Evolutionary conservation across 2,113 vertebrate species (phyloP), one percentile per base, ranked within the genome.

Genomic region (Chrysemys picta): DNA sequence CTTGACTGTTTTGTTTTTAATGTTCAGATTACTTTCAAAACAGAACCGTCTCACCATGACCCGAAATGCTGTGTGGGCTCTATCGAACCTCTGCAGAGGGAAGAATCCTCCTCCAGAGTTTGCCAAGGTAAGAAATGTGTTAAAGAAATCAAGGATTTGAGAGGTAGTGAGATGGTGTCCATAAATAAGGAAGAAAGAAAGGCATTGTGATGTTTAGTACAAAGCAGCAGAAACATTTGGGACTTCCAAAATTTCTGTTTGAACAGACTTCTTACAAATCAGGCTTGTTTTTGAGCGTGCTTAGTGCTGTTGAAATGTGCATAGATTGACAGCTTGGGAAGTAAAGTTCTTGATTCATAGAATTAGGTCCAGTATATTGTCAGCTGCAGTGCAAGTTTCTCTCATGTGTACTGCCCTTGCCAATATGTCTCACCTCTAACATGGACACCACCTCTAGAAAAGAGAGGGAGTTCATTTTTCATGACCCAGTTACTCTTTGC

Each of bases 21-120:
- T 75, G 94, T 97, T 94, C 96, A 99, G 99, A 97, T 98, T 99
- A 95, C 98, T 99, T 98, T 99, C 99, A 92, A 99, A 99, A 98
- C 99, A 99, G 97, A 99, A 99, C 93, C 99, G 99, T 93, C 98
- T 99, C 89, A 99, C 99, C 10, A 99, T 99, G 99, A 99, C 99
- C 93, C 98, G 99, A 90, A 99, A 99, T 87, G 99, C 99, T 53
- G 99, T 99, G 81, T 99, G 99, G 99, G 99, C 99, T 79, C 98
- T 99, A 22, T 99, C 99, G 96, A 99, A 99, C 97, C 98, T 99
- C 91, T 99, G 99, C 98, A 98, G 99, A 98, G 99, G 99, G 88
- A 99, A 99, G 95, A 99, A 99, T 97, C 99, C 99, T 93, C 99
- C 99, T 97, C 99, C 99, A 84, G 99, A 99, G 97, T 99, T 99